These are phyloP conservation scores for Morus bassanus DNA, from an alignment of 2,797 vertebrate species.

Conservation along the genomic window DNA sequence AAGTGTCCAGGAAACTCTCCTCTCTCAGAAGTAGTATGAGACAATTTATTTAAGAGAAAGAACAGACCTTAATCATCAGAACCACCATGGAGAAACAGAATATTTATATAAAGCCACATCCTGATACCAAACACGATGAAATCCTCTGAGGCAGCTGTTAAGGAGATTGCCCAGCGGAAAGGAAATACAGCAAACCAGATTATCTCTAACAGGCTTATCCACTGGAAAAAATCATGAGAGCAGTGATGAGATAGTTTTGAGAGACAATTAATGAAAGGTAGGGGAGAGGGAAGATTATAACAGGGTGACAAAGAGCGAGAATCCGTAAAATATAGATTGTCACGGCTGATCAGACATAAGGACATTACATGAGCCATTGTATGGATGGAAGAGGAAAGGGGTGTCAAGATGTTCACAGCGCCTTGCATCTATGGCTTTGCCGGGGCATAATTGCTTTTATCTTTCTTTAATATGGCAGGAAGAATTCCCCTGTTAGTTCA, in stretches of 20 bases:
- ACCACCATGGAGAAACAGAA: neutral
- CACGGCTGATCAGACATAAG: neutral
- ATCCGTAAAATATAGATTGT: neutral
- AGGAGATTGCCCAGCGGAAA: neutral
- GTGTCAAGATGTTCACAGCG: neutral
- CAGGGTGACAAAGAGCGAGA: neutral
- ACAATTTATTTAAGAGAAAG: neutral
- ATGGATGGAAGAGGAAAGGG: neutral
- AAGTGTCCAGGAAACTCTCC: neutral
- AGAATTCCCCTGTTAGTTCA: neutral
- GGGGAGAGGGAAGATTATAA: neutral
- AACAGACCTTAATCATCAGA: neutral
- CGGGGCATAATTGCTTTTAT: neutral
- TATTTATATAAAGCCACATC: slow-evolving; percentile 5
- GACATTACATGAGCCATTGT: neutral
- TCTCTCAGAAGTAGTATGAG: neutral
- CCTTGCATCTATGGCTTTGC: neutral
- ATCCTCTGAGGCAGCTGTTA: neutral
- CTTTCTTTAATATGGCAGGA: neutral
- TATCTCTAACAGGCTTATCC: slow-evolving; percentile 65
- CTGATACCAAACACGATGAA: neutral
- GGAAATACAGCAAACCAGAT: slow-evolving; percentile 70
- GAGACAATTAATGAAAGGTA: slow-evolving; percentile 52
- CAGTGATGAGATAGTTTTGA: neutral
- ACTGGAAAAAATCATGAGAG: neutral